Conservation (phyloP, 2,888 invertebrate genomes). For the Dendrolimus pini region DNA sequence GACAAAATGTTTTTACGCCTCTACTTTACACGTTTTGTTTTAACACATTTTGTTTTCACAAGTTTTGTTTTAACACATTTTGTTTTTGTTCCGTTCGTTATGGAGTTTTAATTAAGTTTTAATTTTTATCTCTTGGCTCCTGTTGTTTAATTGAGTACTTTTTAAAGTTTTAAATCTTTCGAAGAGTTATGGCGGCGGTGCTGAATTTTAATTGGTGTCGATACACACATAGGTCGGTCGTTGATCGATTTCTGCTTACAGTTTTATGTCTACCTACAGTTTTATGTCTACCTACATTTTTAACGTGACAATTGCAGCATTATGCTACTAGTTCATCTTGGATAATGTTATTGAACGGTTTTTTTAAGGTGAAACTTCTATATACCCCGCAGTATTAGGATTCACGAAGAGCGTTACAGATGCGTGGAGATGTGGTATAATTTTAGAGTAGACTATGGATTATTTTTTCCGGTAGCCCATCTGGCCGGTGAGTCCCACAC, state of each 20-base stretch:
- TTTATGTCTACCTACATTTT: background rate
- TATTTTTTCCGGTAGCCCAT: too few species aligned
- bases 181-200: conserved; percentile 32
- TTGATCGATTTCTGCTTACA: background rate
- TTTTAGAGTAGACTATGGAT: too few species aligned
- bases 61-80: background rate
- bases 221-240: background rate
- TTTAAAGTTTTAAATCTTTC: conserved; percentile 39
- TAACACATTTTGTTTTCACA: background rate
- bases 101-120: conserved; percentile 72
- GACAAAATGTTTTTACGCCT: background rate
- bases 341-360: too few species aligned
- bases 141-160: conserved; percentile 50
- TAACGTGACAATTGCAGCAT: background rate
- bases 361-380: too few species aligned
- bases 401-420: too few species aligned
- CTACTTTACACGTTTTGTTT: background rate
- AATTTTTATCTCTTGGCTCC: conserved; percentile 65
- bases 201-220: background rate
- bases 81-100: conserved; percentile 27
- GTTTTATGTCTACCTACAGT: background rate
- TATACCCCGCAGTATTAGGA: too few species aligned
- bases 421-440: too few species aligned
- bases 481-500: too few species aligned
- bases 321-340: too few species aligned